These are phyloP conservation scores for Drosophila ficusphila DNA, from an alignment of 1,140 invertebrate species.

Conservation along the genomic window DNA sequence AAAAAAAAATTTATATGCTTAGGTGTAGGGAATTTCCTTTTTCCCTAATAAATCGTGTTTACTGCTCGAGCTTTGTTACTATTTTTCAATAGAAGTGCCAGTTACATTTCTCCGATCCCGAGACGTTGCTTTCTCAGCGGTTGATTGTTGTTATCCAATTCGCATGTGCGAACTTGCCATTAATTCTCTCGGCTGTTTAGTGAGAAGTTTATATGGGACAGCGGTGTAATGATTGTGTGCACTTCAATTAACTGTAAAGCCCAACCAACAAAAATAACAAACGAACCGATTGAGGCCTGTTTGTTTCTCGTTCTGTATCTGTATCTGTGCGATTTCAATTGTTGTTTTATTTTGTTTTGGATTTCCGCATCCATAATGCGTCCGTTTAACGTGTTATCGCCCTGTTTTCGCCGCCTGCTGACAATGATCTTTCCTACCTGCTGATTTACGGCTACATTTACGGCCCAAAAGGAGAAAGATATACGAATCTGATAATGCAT, in stretches of 20 bases:
- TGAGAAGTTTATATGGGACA: conserved; percentile 36
- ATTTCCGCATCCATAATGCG: conserved; percentile 49
- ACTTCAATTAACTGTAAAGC: conserved; percentile 40
- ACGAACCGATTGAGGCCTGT: conserved; percentile 23
- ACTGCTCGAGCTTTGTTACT: neutral
- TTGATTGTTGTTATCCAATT: conserved; percentile 39
- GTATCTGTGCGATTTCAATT: conserved; percentile 22
- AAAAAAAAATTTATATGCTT: too few species aligned
- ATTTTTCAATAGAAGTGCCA: conserved; percentile 3
- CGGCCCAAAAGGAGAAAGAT: conserved; percentile 12
- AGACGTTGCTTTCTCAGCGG: conserved; percentile 7
- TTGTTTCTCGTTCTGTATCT: conserved; percentile 22
- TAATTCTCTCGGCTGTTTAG: conserved; percentile 2
- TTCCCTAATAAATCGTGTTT: conserved; percentile 10
- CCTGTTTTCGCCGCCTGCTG: conserved; percentile 21
- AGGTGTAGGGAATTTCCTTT: neutral
- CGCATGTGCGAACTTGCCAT: conserved; percentile 26
- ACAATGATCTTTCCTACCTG: conserved; percentile 33
- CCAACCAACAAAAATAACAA: conserved; percentile 13
- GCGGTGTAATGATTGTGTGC: conserved; percentile 26
- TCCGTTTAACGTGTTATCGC: conserved; percentile 27
- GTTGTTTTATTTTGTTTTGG: conserved; percentile 34
- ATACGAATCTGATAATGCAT: conserved; percentile 18
- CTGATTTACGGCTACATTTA: conserved; percentile 37
- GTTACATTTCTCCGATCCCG: conserved; percentile 1